Base-by-base conservation (phyloP, 2,888 invertebrate species). In the Glyphotaelius pellucidus region DNA sequence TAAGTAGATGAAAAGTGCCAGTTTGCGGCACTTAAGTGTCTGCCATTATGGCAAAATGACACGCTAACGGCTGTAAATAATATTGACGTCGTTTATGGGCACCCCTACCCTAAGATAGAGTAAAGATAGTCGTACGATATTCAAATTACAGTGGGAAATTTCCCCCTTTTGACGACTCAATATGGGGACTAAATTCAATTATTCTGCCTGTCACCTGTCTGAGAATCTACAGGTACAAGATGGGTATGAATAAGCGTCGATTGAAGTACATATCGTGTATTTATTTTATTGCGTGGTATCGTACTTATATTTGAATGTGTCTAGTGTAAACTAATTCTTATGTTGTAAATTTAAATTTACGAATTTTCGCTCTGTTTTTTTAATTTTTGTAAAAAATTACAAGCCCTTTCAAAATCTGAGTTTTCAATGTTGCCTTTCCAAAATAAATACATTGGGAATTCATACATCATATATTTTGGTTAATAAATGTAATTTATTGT, bases 61-160 rank as follows among this genome's bases (percentile, higher is more conserved):
- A 32, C 81, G 81, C 32, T 31, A 83, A 83, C 32, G 19, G 81
- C 30, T 83, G 81, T 83, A 83, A 83, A 83, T 35, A 83, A 31
- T 35, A 83, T 32, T 32, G 81, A 32, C 32, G 32, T 83, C 32
- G 32, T 31, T 32, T 83, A 81, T 81, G 19, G 52, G 67, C 5
- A 67, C 67, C 67, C 14, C 25, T 67, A 67, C 67, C n/a, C 25
- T 25, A 67, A 67, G 7, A 67, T 67, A n/a, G 25, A 2, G 67
- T 67, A n/a, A 25, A 67, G 67, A 67, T 67, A 67, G 25, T 25
- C 9, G 25, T 25, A 67, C 7, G n/a, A 9, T 67, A 67, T 67
- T 67, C 67, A 67, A 67, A 67, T 67, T 25, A 67, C 5, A n/a
- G 67, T 67, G 25, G 67, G 25, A 67, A 67, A 25, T 67, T 25